phyloP scores from a whole-genome alignment of 2,797 vertebrate species.

The Mastacembelus armatus region DNA sequence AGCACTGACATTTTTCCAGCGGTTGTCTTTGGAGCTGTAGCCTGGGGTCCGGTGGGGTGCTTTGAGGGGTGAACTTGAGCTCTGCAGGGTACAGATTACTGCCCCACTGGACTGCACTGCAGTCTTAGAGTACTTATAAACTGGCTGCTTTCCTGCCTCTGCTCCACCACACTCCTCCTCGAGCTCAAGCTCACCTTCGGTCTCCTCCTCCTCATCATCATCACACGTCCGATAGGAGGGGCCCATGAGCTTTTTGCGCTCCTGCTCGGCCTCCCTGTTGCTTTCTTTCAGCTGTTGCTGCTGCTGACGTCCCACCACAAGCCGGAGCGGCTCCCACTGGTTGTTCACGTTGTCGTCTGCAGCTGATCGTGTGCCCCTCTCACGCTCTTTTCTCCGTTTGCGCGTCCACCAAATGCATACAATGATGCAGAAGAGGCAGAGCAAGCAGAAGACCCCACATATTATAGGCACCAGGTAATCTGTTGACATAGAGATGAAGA shows the following conservation, averaged over 20 bases:
- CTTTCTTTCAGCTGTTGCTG: constrained; percentile 88
- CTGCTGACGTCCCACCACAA: constrained; percentile 77
- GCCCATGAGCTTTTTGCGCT: constrained; percentile 94
- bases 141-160: constrained; percentile 87
- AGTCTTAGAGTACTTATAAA: constrained; percentile 88
- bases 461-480: constrained; percentile 92
- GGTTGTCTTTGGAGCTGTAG: constrained; percentile 95
- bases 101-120: constrained; percentile 84
- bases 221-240: constrained; percentile 88
- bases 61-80: constrained; percentile 86
- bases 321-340: constrained; percentile 94
- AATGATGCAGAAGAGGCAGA: constrained; percentile 92
- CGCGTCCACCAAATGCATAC: constrained; percentile 97
- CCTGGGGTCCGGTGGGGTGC: constrained; percentile 87
- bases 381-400: constrained; percentile 97
- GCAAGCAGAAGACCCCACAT: constrained; percentile 88
- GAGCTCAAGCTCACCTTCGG: constrained; percentile 74
- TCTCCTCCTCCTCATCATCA: constrained; percentile 81
- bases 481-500: constrained; percentile 53
- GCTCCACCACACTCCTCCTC: constrained; percentile 74
- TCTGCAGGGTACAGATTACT: constrained; percentile 85
- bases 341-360: constrained; percentile 91
- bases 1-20: constrained; percentile 89
- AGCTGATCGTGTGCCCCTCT: constrained; percentile 77
- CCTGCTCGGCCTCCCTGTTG: constrained; percentile 91